Evolutionary conservation across 2,113 vertebrate genomes (phyloP).

Genomic region (Eretmochelys imbricata): DNA sequence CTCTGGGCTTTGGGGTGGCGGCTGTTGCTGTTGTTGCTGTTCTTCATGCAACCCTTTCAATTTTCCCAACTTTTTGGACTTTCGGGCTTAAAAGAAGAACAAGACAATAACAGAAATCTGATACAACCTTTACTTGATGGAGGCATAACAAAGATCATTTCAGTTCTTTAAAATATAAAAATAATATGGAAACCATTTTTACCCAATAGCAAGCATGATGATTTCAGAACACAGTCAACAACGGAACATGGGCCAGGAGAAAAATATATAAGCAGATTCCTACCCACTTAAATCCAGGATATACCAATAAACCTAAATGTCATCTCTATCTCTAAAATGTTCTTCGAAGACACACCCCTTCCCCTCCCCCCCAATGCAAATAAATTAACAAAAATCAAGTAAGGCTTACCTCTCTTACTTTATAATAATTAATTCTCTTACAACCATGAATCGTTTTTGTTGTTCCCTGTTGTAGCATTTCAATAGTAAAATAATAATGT

Average conservation of each 20-base stretch:
- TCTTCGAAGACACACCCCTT: not conserved
- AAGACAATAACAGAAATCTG: not conserved
- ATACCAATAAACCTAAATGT: not conserved
- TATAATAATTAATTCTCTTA: not conserved
- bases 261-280: not conserved
- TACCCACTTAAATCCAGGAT: not conserved
- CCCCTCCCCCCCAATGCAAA: not conserved
- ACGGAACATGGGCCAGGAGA: not conserved
- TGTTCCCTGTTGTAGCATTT: not conserved
- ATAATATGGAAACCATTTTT: not conserved
- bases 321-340: not conserved
- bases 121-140: fast-evolving
- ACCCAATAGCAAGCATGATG: not conserved
- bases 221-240: fast-evolving
- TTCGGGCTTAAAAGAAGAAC: constrained; percentile 85
- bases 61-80: constrained; percentile 97
- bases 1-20: constrained; percentile 86
- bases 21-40: constrained; percentile 75
- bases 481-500: not conserved
- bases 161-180: not conserved
- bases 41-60: constrained; percentile 94
- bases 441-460: not conserved
- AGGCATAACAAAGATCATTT: not conserved
- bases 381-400: not conserved
- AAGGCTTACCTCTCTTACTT: not conserved